Evolutionary conservation across 1,140 invertebrate genomes (phyloP).

Genomic region (Drosophila arawakana): DNA sequence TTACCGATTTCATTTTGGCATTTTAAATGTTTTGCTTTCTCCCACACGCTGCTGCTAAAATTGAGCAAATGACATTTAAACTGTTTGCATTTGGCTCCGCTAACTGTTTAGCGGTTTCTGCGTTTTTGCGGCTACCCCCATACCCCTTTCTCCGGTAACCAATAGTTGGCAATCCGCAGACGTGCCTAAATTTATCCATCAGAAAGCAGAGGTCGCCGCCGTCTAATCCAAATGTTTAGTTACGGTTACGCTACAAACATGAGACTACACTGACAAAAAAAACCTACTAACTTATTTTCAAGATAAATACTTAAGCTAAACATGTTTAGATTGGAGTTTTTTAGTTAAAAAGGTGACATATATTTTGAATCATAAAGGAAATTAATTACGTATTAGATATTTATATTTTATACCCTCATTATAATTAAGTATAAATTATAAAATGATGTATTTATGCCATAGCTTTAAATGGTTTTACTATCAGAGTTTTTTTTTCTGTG

Average conservation of each 20-base stretch:
- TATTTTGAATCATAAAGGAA: too few relatives aligned
- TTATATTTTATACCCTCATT: too few relatives aligned
- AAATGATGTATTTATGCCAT: too few relatives aligned
- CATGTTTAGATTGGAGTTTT: too few relatives aligned
- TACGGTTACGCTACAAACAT: conserved; percentile 36
- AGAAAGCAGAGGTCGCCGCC: conserved; percentile 13
- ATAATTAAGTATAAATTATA: too few relatives aligned
- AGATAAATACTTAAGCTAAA: too few relatives aligned
- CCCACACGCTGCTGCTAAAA: background rate
- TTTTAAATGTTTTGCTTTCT: background rate
- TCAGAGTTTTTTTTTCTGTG: too few relatives aligned
- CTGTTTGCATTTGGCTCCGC: conserved; percentile 63
- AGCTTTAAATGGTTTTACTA: too few relatives aligned
- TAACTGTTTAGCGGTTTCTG: conserved; percentile 68
- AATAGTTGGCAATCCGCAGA: background rate
- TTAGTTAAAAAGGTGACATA: too few relatives aligned
- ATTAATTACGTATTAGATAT: too few relatives aligned
- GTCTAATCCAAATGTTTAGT: conserved; percentile 78
- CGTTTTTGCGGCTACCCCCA: conserved; percentile 45
- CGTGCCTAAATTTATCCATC: conserved; percentile 2
- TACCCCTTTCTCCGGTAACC: background rate
- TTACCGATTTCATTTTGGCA: conserved; percentile 27
- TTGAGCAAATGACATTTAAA: conserved; percentile 62
- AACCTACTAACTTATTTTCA: too few relatives aligned
- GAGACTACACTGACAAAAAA: background rate